Conservation (phyloP, 2,113 vertebrate species). For the Passer domesticus region DNA sequence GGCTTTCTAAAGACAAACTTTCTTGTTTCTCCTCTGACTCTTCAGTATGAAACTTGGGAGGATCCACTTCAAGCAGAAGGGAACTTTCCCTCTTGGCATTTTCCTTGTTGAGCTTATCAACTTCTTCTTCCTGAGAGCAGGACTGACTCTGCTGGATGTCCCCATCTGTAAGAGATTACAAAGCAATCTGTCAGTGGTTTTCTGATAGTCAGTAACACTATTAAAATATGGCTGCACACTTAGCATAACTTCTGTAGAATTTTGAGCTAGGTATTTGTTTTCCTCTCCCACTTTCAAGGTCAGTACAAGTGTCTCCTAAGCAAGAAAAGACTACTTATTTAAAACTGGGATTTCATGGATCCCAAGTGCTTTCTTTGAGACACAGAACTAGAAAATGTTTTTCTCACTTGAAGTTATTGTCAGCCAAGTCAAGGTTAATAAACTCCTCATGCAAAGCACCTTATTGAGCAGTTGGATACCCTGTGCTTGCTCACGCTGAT, state of each 20-base stretch:
- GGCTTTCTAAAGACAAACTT: background rate
- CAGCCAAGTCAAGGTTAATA: background rate
- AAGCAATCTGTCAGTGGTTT: background rate
- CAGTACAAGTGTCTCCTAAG: background rate
- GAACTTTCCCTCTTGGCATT: conserved; percentile 75
- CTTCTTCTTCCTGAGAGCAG: conserved; percentile 67
- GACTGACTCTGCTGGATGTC: conserved; percentile 70
- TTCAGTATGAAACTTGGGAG: background rate
- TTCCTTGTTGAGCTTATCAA: conserved; percentile 85
- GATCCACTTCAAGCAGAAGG: conserved; percentile 15
- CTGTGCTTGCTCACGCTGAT: background rate
- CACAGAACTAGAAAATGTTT: background rate
- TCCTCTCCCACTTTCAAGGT: background rate
- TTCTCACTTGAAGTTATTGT: background rate
- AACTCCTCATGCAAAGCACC: background rate
- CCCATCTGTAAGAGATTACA: conserved; percentile 69
- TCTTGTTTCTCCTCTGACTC: background rate
- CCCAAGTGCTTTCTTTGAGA: background rate
- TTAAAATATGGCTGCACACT: background rate
- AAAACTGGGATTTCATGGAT: background rate
- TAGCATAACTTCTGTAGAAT: background rate
- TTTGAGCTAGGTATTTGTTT: background rate
- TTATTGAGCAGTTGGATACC: background rate
- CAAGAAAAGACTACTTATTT: background rate
- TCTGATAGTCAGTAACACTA: background rate